Evolutionary conservation across 2,888 invertebrate species (phyloP).

Genomic region (Eristalis tenax): DNA sequence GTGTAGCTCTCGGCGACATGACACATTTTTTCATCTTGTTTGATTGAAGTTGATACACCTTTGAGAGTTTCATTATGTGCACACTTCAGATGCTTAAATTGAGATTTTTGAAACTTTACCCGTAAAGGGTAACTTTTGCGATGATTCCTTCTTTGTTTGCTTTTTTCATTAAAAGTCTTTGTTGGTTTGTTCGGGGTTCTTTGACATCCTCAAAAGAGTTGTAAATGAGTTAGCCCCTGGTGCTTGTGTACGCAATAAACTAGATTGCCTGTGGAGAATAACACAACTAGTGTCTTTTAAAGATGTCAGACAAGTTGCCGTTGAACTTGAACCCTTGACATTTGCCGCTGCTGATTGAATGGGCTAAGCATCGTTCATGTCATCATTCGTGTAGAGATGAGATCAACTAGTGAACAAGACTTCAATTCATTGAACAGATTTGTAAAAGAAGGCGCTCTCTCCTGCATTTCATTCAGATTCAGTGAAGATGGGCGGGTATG

Average conservation of each 20-base stretch:
- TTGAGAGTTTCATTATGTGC: constrained; percentile 3
- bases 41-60: not conserved
- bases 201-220: not conserved
- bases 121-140: not conserved
- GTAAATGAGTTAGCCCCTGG: not conserved
- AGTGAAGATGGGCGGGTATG: no score
- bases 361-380: no score
- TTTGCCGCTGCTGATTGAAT: not conserved
- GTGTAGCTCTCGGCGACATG: not conserved
- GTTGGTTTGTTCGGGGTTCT: not conserved
- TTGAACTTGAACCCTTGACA: not conserved
- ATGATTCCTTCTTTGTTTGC: not conserved
- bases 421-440: no score
- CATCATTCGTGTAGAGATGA: not conserved
- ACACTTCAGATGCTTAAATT: not conserved
- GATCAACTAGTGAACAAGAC: not conserved
- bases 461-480: no score
- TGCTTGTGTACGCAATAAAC: not conserved
- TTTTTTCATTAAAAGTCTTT: not conserved
- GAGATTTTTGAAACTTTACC: not conserved
- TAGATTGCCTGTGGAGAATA: not conserved
- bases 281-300: no score
- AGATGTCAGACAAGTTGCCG: not conserved
- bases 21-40: not conserved
- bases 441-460: no score